Conservation (phyloP, 2,113 vertebrate species). For the Nibea coibor region DNA sequence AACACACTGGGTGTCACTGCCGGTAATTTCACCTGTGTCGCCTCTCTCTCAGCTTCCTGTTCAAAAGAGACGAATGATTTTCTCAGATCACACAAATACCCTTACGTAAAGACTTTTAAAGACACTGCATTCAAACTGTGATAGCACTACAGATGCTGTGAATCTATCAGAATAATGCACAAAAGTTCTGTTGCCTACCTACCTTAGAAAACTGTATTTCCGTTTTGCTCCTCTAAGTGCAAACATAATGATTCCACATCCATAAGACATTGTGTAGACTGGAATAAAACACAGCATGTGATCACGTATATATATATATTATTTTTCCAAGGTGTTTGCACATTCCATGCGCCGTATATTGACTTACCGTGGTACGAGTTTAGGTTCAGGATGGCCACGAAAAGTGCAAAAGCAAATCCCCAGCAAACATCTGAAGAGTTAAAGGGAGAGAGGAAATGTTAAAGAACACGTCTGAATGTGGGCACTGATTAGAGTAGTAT, state of each 20-base stretch:
- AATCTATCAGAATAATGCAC: neutral
- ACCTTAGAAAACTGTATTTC: conserved; percentile 74
- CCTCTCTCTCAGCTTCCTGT: conserved; percentile 34
- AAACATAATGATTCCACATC: conserved; percentile 73
- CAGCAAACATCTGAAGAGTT: conserved; percentile 66
- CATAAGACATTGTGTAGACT: conserved; percentile 79
- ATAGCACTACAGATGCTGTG: neutral
- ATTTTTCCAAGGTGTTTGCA: neutral
- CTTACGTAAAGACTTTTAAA: neutral
- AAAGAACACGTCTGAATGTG: conserved; percentile 7
- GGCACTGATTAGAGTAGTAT: neutral
- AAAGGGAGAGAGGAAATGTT: neutral
- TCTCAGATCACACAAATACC: conserved; percentile 1
- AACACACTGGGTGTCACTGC: neutral
- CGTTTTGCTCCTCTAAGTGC: conserved; percentile 69
- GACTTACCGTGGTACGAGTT: conserved; percentile 67
- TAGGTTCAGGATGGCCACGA: conserved; percentile 65
- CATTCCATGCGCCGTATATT: neutral
- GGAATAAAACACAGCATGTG: conserved; percentile 28
- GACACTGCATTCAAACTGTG: neutral
- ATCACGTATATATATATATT: neutral
- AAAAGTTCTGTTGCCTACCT: conserved; percentile 6
- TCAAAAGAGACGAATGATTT: conserved; percentile 34
- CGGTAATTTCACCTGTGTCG: neutral
- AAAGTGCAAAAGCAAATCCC: conserved; percentile 71